These are phyloP conservation scores for Sparidentex hasta DNA, from an alignment of 2,797 vertebrate genomes.

Conservation along the genomic window DNA sequence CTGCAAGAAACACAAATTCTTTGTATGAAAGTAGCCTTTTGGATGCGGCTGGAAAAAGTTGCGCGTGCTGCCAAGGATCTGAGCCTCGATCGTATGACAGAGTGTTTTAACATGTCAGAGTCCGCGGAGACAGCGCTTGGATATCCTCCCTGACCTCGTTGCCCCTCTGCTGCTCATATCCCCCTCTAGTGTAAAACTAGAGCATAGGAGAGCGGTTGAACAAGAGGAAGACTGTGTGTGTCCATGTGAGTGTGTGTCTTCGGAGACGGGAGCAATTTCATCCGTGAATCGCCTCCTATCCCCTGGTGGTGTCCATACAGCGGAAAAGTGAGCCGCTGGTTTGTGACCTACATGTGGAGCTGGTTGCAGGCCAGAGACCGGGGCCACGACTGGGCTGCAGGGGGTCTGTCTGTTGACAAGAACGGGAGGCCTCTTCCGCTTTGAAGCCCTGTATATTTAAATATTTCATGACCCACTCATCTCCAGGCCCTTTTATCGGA, in stretches of 20 bases:
- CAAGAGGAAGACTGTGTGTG: conserved; percentile 41
- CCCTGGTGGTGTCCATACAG: conserved; percentile 42
- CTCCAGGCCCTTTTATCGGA: conserved; percentile 80
- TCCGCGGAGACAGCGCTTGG: conserved; percentile 58
- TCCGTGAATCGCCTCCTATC: conserved; percentile 50
- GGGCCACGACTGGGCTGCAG: conserved; percentile 55
- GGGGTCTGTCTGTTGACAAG: conserved; percentile 76
- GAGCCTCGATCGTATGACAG: conserved; percentile 61
- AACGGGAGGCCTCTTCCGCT: conserved; percentile 71
- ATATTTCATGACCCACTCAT: conserved; percentile 85
- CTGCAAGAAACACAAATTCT: background rate
- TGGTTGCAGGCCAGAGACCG: conserved; percentile 65
- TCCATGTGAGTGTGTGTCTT: conserved; percentile 21
- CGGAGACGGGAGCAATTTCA: conserved; percentile 51
- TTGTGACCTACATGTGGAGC: conserved; percentile 77
- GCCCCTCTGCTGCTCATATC: conserved; percentile 28
- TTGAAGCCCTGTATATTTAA: conserved; percentile 86
- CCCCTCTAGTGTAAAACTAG: conserved; percentile 62
- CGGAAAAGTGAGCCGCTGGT: conserved; percentile 45
- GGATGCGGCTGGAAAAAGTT: background rate
- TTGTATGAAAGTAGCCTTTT: background rate
- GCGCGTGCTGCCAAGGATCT: conserved; percentile 2
- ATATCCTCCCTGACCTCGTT: conserved; percentile 43
- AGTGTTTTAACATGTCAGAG: conserved; percentile 72
- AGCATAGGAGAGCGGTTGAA: conserved; percentile 58